Evolutionary conservation across 1,140 invertebrate genomes (phyloP), one percentile per base, ranked within the genome.

Genomic region (Sweltsa coloradensis): DNA sequence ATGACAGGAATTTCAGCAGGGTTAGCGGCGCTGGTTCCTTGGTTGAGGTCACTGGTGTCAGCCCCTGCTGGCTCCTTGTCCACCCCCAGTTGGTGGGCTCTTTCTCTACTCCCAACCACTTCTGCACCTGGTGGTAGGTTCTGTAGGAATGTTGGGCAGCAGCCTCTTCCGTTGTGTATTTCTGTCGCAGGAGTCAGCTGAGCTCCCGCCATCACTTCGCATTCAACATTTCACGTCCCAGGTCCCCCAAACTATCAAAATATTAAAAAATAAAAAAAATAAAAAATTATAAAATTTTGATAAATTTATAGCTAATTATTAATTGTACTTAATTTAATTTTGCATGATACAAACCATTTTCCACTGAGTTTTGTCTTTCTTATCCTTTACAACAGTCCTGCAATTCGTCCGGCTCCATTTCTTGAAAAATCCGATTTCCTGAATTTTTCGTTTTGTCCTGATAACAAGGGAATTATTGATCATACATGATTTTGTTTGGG

Each of bases 401-500:
- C 41, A 42, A 42, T 42, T 23, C 41, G 41, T 42, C 19, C 19
- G 41, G 19, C 41, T 42, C 6, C 41, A 42, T 42, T 42, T 42
- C 41, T 27, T 42, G 25, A 9, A 42, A 42, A 42, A 5, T 42
- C 25, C 26, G n/a, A 23, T n/a, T 42, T 27, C 41, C 25, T 5
- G 16, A 42, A 11, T 41, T 41, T 41, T 11, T 41, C 39, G 11
- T 5, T 37, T 4, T 42, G 19, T 42, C 9, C 25, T 27, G 19
- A 42, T 42, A 42, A 42, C 41, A 42, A 42, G 41, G 41, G 41
- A 42, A 42, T 4, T 42, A 42, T 42, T 42, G 41, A 23, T 27
- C 41, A 16, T 42, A 42, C 25, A 42, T 4, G 41, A 6, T 42
- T 42, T 23, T n/a, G 4, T 36, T 42, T 42, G 4, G 19, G 25